Evolutionary conservation across 2,113 vertebrate species (phyloP).

Genomic region (Maccullochella peelii): DNA sequence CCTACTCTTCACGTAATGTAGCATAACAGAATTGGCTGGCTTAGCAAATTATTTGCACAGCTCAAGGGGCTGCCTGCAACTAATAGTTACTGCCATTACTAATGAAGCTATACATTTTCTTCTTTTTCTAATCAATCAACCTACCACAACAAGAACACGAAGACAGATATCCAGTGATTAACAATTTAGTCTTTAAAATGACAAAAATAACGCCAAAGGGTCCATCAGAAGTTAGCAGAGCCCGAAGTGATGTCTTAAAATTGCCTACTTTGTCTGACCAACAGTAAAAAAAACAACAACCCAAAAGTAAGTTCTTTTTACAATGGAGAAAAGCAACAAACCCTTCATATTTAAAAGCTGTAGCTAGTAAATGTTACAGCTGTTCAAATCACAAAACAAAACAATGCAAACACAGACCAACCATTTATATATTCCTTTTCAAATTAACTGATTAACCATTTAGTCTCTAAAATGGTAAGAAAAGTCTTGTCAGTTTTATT

Average conservation of each 20-base stretch:
- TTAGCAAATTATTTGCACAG: constrained; percentile 31
- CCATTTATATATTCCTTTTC: background rate
- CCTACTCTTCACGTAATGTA: constrained; percentile 28
- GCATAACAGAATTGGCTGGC: constrained; percentile 38
- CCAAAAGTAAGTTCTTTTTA: background rate
- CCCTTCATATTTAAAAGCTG: background rate
- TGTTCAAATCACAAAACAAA: background rate
- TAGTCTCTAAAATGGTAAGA: background rate
- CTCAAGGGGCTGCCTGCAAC: constrained; percentile 19
- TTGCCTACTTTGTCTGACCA: background rate
- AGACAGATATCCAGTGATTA: background rate
- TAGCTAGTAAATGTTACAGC: background rate
- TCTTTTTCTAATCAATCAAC: background rate
- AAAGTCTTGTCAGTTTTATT: background rate
- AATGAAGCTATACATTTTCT: constrained; percentile 10
- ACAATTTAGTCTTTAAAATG: background rate
- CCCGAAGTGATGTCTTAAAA: background rate
- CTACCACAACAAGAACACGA: background rate
- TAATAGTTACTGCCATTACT: constrained; percentile 37
- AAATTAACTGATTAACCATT: background rate
- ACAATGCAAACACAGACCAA: background rate
- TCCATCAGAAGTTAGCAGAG: background rate
- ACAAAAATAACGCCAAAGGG: too few relatives aligned
- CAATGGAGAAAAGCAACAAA: background rate
- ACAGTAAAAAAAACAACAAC: background rate